Percentiles rank a stretch among this genome's conserved stretches.
phyloP scores from a whole-genome alignment of 1,140 invertebrate genomes.

The Saccostrea cuccullata region DNA sequence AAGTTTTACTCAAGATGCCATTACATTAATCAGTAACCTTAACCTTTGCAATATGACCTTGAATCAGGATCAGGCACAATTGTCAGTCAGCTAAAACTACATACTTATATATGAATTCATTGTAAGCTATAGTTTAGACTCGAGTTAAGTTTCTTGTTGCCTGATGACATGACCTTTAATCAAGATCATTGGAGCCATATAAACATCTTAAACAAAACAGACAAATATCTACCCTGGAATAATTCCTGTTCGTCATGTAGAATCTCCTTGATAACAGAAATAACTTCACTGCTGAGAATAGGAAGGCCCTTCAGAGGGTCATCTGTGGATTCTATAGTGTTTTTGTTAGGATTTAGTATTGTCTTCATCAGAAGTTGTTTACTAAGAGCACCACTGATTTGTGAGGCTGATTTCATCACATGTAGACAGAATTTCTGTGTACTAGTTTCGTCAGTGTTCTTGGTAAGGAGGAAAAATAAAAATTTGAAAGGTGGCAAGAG shows the following conservation, averaged over 20 bases:
- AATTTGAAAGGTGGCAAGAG: conserved; percentile 40
- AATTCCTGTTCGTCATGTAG: neutral
- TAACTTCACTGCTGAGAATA: neutral
- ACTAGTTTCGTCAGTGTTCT: conserved; percentile 1
- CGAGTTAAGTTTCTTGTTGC: too few species aligned
- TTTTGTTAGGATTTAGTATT: neutral
- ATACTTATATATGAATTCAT: too few species aligned
- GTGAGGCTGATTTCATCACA: conserved; percentile 43
- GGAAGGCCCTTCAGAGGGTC: neutral
- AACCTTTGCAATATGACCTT: too few species aligned
- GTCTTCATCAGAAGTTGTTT: neutral
- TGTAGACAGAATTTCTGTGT: conserved; percentile 7
- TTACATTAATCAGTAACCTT: too few species aligned
- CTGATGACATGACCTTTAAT: too few species aligned
- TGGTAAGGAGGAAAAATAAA: conserved; percentile 42
- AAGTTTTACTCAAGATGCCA: too few species aligned
- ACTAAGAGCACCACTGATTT: conserved; percentile 30
- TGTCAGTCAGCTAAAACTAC: too few species aligned
- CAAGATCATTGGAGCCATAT: too few species aligned
- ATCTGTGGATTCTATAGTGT: neutral
- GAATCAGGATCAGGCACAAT: too few species aligned
- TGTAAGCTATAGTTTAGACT: too few species aligned
- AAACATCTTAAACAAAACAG: too few species aligned
- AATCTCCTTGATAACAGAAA: neutral
- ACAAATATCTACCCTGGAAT: neutral